These are phyloP conservation scores for Mellilla xanthometata DNA, from an alignment of 2,888 invertebrate species.

Conservation along the genomic window DNA sequence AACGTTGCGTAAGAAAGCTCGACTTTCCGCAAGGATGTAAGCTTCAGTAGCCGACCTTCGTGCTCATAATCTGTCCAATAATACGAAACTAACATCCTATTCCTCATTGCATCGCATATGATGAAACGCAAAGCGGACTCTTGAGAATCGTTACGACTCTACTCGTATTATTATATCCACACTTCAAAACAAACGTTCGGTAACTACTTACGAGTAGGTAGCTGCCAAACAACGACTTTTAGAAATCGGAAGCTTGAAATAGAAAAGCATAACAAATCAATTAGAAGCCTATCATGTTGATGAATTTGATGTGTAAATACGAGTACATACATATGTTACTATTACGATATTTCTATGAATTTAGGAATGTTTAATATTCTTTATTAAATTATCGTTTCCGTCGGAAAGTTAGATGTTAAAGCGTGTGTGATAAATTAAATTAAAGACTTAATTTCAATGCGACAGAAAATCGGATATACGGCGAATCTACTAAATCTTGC, in stretches of 20 bases:
- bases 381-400: conserved; percentile 1
- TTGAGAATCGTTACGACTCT: conserved; percentile 1
- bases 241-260: conserved; percentile 7
- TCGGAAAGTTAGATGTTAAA: conserved; percentile 12
- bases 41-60: conserved; percentile 9
- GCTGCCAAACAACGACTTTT: not conserved
- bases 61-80: not conserved
- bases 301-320: not conserved
- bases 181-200: conserved; percentile 5
- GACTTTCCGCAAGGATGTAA: conserved; percentile 51
- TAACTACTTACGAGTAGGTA: too few species aligned
- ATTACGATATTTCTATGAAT: conserved; percentile 5
- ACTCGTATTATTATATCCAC: conserved; percentile 1
- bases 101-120: not conserved
- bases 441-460: too few species aligned
- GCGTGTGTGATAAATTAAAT: conserved; percentile 1
- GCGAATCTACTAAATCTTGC: too few species aligned
- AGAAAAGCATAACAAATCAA: conserved; percentile 8
- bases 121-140: conserved; percentile 1
- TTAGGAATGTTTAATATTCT: not conserved
- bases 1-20: conserved; percentile 52
- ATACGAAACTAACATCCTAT: not conserved
- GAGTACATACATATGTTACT: not conserved
- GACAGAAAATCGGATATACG: too few species aligned
- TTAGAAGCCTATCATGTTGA: not conserved